Percentiles rank a stretch among this genome's conserved stretches.
Conservation (phyloP, 2,113 vertebrate species). For the Pogonocichla stellata region DNA sequence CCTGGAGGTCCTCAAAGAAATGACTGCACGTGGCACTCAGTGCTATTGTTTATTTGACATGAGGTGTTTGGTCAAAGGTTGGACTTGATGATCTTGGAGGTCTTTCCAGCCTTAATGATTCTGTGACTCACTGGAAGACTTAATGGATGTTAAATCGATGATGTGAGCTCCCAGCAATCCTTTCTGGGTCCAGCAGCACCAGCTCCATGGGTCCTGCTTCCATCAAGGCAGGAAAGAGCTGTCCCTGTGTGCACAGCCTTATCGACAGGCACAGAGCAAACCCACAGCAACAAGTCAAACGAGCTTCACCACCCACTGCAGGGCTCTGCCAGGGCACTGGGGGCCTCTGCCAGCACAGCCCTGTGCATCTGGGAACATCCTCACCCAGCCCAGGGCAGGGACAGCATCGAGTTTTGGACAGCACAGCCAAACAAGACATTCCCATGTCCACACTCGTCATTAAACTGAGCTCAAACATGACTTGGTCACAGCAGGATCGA, state of each 20-base stretch:
- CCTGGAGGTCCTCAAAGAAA: background rate
- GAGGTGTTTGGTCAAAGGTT: background rate
- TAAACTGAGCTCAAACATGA: background rate
- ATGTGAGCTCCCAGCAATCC: background rate
- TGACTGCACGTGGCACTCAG: fast-evolving
- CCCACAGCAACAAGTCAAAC: background rate
- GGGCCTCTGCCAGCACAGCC: background rate
- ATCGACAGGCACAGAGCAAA: background rate
- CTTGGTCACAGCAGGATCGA: background rate
- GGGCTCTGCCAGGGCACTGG: background rate
- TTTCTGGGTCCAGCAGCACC: background rate
- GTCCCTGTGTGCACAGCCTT: background rate
- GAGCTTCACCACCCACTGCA: background rate
- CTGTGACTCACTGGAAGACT: background rate
- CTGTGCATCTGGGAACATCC: background rate
- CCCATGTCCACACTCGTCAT: fast-evolving
- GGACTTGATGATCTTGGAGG: background rate
- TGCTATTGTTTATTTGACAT: background rate
- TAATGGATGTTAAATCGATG: background rate
- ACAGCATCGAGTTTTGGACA: fast-evolving
- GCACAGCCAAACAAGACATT: fast-evolving
- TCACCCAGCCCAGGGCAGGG: fast-evolving
- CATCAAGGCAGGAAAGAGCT: background rate
- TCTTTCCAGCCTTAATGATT: background rate
- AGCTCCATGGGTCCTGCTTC: background rate